A percentile compares a stretch with the other conserved stretches of the same genome.
Evolutionary conservation across 2,797 vertebrate species (phyloP).

Genomic region (Salmo trutta): DNA sequence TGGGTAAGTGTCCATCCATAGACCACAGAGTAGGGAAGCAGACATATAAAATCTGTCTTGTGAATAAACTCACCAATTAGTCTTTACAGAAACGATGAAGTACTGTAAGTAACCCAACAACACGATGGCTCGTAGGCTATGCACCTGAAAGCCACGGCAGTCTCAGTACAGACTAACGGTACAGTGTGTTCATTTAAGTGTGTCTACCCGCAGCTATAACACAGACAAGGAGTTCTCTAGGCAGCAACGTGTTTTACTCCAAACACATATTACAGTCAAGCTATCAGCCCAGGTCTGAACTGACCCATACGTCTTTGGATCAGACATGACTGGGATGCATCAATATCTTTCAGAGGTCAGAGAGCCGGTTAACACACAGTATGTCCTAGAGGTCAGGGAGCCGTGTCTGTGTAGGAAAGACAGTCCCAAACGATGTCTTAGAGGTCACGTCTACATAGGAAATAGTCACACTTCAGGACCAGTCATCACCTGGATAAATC

Average conservation of each 20-base stretch:
- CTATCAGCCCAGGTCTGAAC: constrained; percentile 43
- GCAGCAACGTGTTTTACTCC: neutral
- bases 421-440: neutral
- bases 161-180: neutral
- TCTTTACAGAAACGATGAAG: neutral
- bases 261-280: neutral
- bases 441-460: constrained; percentile 12
- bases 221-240: neutral
- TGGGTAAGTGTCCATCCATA: constrained; percentile 47
- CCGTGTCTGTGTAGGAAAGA: too few relatives aligned
- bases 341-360: constrained; percentile 39
- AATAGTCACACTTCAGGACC: constrained; percentile 3
- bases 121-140: neutral
- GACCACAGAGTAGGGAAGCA: constrained; percentile 45
- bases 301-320: constrained; percentile 50
- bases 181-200: neutral
- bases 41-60: neutral
- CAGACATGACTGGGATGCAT: constrained; percentile 33
- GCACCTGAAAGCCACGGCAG: neutral
- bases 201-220: neutral
- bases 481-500: neutral
- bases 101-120: neutral
- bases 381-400: too few relatives aligned
- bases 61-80: neutral
- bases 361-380: too few relatives aligned